Percentiles rank a stretch among this genome's conserved stretches.
These are phyloP conservation scores for Cepaea nemoralis DNA, from an alignment of 1,140 invertebrate species.

Conservation along the genomic window DNA sequence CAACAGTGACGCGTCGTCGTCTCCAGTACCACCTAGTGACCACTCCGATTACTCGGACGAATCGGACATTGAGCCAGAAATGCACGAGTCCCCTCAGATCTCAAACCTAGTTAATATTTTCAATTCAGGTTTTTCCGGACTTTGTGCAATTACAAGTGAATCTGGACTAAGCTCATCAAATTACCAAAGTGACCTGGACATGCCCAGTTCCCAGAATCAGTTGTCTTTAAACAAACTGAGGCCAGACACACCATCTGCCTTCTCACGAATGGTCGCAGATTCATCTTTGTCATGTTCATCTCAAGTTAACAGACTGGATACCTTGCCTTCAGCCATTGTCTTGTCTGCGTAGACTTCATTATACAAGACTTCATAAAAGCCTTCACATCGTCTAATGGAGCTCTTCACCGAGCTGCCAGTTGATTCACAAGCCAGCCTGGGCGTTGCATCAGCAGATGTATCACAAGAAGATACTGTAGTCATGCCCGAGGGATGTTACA, in stretches of 20 bases:
- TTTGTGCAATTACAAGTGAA: conserved; percentile 46
- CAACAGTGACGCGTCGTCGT: background rate
- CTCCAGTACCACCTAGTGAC: conserved; percentile 37
- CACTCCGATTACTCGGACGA: conserved; percentile 1
- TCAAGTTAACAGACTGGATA: background rate
- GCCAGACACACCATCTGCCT: background rate
- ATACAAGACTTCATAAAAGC: no score
- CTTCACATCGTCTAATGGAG: no score
- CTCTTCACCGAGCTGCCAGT: no score
- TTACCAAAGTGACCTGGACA: conserved; percentile 19
- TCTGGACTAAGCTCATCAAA: background rate
- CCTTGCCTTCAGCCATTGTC: background rate
- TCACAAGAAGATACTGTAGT: no score
- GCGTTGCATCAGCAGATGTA: no score
- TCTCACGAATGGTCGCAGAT: background rate
- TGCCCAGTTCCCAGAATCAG: background rate
- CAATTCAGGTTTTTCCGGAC: conserved; percentile 63
- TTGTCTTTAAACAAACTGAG: background rate
- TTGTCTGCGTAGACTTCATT: background rate
- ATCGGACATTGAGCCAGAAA: conserved; percentile 41
- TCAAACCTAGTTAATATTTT: conserved; percentile 67
- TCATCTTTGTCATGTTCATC: background rate
- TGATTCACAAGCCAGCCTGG: no score
- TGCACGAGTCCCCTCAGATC: conserved; percentile 60
- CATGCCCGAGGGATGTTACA: no score